A percentile compares a stretch with the other conserved stretches of the same genome.
Conservation (phyloP, 2,888 invertebrate species). For the Zhuqinia jingwanae region DNA sequence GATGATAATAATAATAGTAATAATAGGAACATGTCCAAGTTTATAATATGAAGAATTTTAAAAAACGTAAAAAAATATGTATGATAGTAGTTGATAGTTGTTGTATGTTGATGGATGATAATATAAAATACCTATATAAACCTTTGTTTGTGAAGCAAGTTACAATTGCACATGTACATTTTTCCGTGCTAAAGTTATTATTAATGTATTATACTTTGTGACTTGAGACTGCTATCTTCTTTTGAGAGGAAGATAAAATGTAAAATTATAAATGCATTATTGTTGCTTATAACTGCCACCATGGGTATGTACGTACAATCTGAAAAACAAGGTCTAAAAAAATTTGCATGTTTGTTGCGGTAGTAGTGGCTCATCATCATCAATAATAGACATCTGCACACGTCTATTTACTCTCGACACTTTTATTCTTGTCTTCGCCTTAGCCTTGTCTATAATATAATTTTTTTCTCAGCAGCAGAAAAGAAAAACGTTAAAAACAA, state of each 20-base stretch:
- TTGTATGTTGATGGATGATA: too few relatives aligned
- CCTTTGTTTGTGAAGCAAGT: too few relatives aligned
- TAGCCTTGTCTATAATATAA: neutral
- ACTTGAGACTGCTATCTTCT: too few relatives aligned
- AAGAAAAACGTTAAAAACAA: neutral
- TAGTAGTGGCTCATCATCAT: neutral
- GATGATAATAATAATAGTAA: neutral
- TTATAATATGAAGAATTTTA: neutral
- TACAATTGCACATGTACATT: too few relatives aligned
- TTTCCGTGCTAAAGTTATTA: slow-evolving; percentile 18
- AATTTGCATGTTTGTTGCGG: neutral
- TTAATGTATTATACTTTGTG: too few relatives aligned
- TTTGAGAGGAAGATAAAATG: too few relatives aligned
- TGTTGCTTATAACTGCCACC: too few relatives aligned
- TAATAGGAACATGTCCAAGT: slow-evolving; percentile 37
- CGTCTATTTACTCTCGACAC: neutral
- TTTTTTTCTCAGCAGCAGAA: neutral
- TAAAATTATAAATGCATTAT: neutral
- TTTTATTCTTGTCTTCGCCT: neutral
- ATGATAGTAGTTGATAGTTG: too few relatives aligned
- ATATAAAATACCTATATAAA: too few relatives aligned
- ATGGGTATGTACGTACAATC: too few relatives aligned
- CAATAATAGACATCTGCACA: neutral
- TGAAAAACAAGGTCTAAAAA: neutral
- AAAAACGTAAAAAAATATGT: neutral